Percentiles rank a stretch among this genome's conserved stretches.
phyloP scores from a whole-genome alignment of 2,113 vertebrate species.

The Pelobates fuscus region DNA sequence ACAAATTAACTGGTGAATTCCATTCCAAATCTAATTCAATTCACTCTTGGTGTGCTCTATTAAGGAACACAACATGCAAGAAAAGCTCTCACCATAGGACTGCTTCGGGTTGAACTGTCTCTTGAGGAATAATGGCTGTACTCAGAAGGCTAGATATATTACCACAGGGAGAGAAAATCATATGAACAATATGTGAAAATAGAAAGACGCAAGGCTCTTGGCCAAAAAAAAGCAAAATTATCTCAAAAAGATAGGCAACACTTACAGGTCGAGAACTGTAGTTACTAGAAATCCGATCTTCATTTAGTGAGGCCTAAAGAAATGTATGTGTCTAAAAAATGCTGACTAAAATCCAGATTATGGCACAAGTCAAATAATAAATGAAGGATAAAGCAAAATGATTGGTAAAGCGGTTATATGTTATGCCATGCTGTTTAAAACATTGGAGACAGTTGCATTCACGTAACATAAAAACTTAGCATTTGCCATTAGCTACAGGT shows the following conservation, averaged over 20 bases:
- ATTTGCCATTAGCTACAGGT: no score
- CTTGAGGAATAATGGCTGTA: conserved; percentile 87
- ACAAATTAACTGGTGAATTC: neutral
- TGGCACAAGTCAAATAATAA: neutral
- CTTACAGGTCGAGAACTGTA: conserved; percentile 83
- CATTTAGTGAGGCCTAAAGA: conserved; percentile 78
- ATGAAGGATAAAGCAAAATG: neutral
- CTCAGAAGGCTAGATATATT: conserved; percentile 83
- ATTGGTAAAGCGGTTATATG: neutral
- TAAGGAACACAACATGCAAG: conserved; percentile 52
- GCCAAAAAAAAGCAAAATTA: conserved; percentile 32
- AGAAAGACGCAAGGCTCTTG: neutral
- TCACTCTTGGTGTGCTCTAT: no score
- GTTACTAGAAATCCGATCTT: conserved; percentile 74
- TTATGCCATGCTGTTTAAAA: neutral
- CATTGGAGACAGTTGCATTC: no score
- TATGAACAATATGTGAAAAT: conserved; percentile 30
- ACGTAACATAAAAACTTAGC: no score
- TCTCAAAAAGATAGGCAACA: conserved; percentile 53
- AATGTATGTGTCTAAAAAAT: conserved; percentile 26
- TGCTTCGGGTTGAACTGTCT: conserved; percentile 84
- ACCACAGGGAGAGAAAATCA: conserved; percentile 60
- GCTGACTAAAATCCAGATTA: neutral
- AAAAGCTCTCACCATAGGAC: conserved; percentile 83
- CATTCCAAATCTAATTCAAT: no score